A percentile compares a stretch with the other conserved stretches of the same genome.
phyloP scores from a whole-genome alignment of 2,888 invertebrate genomes.

The Rhingia campestris region DNA sequence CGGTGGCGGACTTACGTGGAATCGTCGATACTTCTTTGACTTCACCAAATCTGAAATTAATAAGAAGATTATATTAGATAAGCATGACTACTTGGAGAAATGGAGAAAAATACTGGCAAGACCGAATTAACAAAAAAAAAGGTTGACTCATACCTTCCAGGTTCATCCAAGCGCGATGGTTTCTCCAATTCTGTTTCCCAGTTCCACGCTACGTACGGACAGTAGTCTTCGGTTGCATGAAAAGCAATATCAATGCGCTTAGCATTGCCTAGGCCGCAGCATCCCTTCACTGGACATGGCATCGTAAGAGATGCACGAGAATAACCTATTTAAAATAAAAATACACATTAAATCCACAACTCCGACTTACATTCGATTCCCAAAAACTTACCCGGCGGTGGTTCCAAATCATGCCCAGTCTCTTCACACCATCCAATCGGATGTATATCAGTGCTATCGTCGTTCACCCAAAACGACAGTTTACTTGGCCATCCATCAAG shows the following conservation, averaged over 20 bases:
- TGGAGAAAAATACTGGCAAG: no score
- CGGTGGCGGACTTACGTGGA: constrained; percentile 12
- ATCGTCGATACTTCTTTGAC: background rate
- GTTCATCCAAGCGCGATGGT: constrained; percentile 76
- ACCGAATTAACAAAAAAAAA: no score
- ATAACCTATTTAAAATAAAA: constrained; percentile 84
- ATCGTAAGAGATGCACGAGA: constrained; percentile 82
- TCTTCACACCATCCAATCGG: constrained; percentile 96
- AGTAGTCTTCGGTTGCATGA: constrained; percentile 88
- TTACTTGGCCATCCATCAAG: constrained; percentile 95
- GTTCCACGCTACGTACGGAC: constrained; percentile 87
- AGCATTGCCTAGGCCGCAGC: constrained; percentile 94
- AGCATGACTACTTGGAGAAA: no score
- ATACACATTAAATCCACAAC: constrained; percentile 72
- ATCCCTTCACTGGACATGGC: constrained; percentile 92
- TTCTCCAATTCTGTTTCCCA: constrained; percentile 80
- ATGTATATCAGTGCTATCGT: constrained; percentile 94
- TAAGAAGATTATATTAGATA: no score
- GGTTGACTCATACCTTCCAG: constrained; percentile 28
- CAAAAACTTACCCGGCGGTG: constrained; percentile 88
- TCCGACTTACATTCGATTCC: no score
- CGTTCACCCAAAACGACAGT: constrained; percentile 94
- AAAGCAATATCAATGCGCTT: constrained; percentile 89
- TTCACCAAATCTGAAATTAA: no score
- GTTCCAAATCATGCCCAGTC: constrained; percentile 93